A percentile compares a stretch with the other conserved stretches of the same genome.
Evolutionary conservation across 1,140 invertebrate genomes (phyloP).

Genomic region (Pantala flavescens): DNA sequence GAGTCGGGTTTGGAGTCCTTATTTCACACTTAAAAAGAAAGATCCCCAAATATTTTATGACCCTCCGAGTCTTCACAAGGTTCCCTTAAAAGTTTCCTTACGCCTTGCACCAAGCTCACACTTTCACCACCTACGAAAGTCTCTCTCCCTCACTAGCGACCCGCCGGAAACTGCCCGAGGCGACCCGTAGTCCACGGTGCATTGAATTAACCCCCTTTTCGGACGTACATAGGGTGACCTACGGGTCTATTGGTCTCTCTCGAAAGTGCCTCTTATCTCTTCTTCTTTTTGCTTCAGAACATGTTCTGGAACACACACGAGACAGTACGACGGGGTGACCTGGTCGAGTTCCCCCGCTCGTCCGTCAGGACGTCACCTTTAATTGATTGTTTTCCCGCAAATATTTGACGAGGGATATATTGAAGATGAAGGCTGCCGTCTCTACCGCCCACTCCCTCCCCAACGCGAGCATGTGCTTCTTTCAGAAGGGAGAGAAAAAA

Average conservation of each 20-base stretch:
- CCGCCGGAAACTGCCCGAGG: not conserved
- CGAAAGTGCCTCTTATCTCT: not conserved
- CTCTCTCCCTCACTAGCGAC: not conserved
- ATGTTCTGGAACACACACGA: not conserved
- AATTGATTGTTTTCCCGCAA: conserved; percentile 3
- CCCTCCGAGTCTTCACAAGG: too few relatives aligned
- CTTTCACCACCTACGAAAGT: not conserved
- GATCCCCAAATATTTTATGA: too few relatives aligned
- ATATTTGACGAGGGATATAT: conserved; percentile 2
- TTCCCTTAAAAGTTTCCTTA: not conserved
- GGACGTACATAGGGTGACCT: not conserved
- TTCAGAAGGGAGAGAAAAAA: too few relatives aligned
- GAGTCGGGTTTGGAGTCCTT: too few relatives aligned
- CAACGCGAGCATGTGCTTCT: not conserved
- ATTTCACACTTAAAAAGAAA: too few relatives aligned
- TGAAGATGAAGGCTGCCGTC: not conserved
- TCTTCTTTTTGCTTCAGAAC: not conserved
- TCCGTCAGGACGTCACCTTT: conserved; percentile 7
- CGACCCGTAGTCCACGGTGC: not conserved
- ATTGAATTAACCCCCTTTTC: conserved; percentile 1
- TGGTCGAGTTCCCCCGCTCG: not conserved
- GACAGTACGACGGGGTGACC: not conserved
- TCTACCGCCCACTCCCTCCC: not conserved
- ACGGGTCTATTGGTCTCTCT: not conserved
- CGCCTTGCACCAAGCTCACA: not conserved